Base-by-base conservation (phyloP, 2,113 vertebrate species). In the Lanius collurio region DNA sequence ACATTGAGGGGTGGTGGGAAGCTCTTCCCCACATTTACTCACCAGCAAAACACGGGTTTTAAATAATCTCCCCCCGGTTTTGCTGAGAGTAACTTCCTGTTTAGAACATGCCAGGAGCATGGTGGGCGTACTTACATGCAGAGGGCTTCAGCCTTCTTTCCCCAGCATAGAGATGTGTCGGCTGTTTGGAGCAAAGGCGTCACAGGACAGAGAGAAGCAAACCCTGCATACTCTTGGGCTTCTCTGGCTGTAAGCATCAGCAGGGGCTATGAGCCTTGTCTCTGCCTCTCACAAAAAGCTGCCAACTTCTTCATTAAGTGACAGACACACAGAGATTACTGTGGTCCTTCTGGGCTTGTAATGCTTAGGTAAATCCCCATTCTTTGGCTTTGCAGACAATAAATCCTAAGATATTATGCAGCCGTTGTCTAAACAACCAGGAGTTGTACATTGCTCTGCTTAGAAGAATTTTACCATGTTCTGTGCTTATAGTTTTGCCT, bases 91-190 rank as follows among this genome's bases (percentile, higher is more conserved):
- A 90, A 41, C 14, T 55, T 55, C 6, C 5, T 47, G 8, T 71
- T 81, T 52, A 46, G 64, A 83, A 17, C 28, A 44, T 3, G 14
- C 26, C 59, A 37, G 67, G 69, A 57, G 16, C 47, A 47, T 64
- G 3, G 13, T 31, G 42, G 27, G 13, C 0, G 0, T 57, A 42
- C 37, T 53, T 47, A 16, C 18, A 4, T 28, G 21, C 8, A 4
- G 11, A 71, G 39, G 37, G 57, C 26, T 82, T 82, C 52, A 46
- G 52, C 17, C 11, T 81, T n/a, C 62, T 73, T 68, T 89, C 20
- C 8, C 7, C 46, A 20, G 12, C 4, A 6, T 11, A 57, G 41
- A 50, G 13, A 11, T 42, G 4, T 28, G 15, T 71, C 49, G 31
- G 52, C 14, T 31, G 6, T 35, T n/a, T 19, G 28, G 53, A 73